Evolutionary conservation across 1,140 invertebrate genomes (phyloP).

Genomic region (Diorhabda elongata): DNA sequence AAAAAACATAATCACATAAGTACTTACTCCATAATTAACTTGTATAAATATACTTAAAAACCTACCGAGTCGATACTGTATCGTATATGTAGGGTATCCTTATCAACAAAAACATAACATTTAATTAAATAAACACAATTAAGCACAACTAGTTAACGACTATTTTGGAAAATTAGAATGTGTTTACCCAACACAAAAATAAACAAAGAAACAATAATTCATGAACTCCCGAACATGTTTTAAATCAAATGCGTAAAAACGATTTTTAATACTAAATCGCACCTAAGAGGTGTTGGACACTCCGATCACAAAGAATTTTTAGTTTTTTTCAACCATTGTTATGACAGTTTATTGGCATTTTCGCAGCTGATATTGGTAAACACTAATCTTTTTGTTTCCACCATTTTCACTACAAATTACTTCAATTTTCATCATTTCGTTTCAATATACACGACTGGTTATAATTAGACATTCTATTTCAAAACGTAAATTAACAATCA

Average conservation of each 20-base stretch:
- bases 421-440: not conserved
- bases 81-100: no score
- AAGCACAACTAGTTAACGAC: not conserved
- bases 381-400: not conserved
- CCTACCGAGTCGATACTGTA: no score
- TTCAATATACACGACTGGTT: not conserved
- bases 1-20: no score
- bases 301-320: not conserved
- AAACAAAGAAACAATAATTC: not conserved
- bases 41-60: no score
- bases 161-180: not conserved
- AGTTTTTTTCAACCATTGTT: conserved; percentile 1
- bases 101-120: not conserved
- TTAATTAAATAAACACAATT: not conserved
- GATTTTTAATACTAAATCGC: not conserved
- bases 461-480: not conserved
- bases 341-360: not conserved
- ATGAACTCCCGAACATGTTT: no score
- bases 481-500: conserved; percentile 2
- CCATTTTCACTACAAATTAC: not conserved
- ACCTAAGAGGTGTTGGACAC: not conserved
- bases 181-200: not conserved
- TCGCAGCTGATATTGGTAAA: not conserved
- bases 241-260: not conserved
- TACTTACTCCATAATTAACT: no score